Conservation (phyloP, 1,140 invertebrate genomes). For the Eupristina koningsbergeri region DNA sequence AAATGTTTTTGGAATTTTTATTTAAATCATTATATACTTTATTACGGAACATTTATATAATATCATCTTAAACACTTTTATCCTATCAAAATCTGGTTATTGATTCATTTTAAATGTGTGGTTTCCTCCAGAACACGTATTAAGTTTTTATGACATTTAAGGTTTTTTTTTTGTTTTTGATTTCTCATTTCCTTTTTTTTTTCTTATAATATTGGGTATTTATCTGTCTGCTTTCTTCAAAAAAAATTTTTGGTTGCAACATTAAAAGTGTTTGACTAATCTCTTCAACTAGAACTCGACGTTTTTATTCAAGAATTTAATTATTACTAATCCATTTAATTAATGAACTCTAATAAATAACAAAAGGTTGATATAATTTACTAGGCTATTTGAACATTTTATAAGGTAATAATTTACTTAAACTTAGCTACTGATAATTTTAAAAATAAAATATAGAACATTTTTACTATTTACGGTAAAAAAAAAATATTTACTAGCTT, state of each 20-base stretch:
- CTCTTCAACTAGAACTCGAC: too few relatives aligned
- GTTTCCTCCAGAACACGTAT: neutral
- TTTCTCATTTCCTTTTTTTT: neutral
- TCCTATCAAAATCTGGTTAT: neutral
- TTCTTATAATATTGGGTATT: neutral
- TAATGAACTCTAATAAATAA: too few relatives aligned
- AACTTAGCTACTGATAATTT: too few relatives aligned
- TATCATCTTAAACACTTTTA: neutral
- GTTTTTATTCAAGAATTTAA: neutral
- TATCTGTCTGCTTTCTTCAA: neutral
- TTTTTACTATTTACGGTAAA: neutral
- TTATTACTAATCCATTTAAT: too few relatives aligned
- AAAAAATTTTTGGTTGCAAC: neutral
- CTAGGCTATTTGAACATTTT: too few relatives aligned
- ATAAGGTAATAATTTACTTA: too few relatives aligned
- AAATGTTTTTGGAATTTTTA: neutral
- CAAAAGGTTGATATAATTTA: too few relatives aligned
- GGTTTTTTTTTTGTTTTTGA: neutral
- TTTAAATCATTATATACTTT: neutral
- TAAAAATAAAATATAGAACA: neutral
- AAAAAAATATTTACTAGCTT: constrained; percentile 3
- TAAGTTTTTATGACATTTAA: neutral
- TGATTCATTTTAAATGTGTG: neutral
- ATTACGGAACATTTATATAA: neutral
- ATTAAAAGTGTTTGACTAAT: neutral